A percentile compares a stretch with the other conserved stretches of the same genome.
Evolutionary conservation across 2,113 vertebrate species (phyloP).

Genomic region (Brachyhypopomus occidentalis): DNA sequence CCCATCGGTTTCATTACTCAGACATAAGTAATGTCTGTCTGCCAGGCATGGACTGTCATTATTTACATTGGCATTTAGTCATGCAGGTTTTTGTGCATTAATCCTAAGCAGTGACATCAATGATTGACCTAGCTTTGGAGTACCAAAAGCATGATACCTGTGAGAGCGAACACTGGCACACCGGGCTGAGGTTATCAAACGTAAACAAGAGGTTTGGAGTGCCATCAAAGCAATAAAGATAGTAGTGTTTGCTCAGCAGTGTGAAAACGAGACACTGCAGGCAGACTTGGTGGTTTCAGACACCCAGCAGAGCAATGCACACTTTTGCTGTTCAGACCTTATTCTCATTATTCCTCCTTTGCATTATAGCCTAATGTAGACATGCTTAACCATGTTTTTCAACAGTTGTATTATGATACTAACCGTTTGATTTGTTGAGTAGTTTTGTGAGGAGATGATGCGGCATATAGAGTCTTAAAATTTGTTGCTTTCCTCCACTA

Average conservation of each 20-base stretch:
- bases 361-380: neutral
- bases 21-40: neutral
- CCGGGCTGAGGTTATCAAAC: conserved; percentile 50
- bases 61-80: conserved; percentile 4
- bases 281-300: neutral
- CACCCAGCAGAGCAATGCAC: neutral
- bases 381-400: neutral
- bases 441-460: neutral
- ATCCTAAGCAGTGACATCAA: conserved; percentile 33
- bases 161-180: conserved; percentile 10
- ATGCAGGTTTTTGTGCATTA: conserved; percentile 15
- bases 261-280: conserved; percentile 38
- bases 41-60: neutral
- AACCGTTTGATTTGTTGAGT: neutral
- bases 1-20: neutral
- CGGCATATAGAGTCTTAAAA: neutral
- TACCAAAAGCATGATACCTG: conserved; percentile 20
- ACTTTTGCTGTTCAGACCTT: neutral
- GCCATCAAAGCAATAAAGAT: conserved; percentile 44
- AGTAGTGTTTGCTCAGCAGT: conserved; percentile 45
- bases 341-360: neutral
- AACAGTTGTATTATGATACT: too few species aligned
- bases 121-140: conserved; percentile 33
- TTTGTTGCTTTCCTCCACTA: conserved; percentile 59
- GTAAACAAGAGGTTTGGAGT: conserved; percentile 54